Base-by-base conservation (phyloP, 2,888 invertebrate species). In the Andrena fulva region DNA sequence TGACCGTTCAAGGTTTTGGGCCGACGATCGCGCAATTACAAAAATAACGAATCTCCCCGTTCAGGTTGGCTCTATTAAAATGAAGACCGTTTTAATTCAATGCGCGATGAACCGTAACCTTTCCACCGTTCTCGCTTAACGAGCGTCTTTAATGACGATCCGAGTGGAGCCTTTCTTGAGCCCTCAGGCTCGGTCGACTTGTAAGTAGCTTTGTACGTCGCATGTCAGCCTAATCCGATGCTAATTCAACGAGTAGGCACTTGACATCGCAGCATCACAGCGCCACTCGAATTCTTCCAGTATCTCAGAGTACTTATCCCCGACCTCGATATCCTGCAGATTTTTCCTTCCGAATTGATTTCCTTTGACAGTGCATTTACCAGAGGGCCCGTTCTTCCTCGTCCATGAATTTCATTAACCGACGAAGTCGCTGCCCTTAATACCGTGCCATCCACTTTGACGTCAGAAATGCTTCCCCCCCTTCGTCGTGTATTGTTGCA, bases 11-110 rank as follows among this genome's bases (percentile, higher is more conserved):
- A 35, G 72, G 48, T 77, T 80, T 77, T 24, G 54, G 20, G 33
- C n/a, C 60, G 4, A 66, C 31, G 59, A 6, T 6, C 31, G 31
- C n/a, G 54, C 62, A 80, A 80, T 80, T 80, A 71, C 56, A 7
- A 70, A 77, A 70, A 77, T 72, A 80, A 77, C 78, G 78, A 77
- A 62, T 60, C 66, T 20, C 1, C 3, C 59, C 48, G 63, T 80
- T 77, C 78, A 80, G 48, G 33, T 3, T 4, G 33, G 20, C 50
- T 77, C 67, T 63, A 72, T 71, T 67, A 63, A 71, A 77, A 35
- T 56, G 62, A 80, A 80, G 66, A 31, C 54, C 33, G 60, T 62
- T 71, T 70, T 62, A 71, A 77, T 77, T 77, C n/a, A 67, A 67
- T 48, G 24, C 56, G 35, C 70, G 71, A 50, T 27, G 42, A 67